A percentile compares a stretch with the other conserved stretches of the same genome.
Evolutionary conservation across 2,113 vertebrate species (phyloP).

Genomic region (Mormoops blainvillei): DNA sequence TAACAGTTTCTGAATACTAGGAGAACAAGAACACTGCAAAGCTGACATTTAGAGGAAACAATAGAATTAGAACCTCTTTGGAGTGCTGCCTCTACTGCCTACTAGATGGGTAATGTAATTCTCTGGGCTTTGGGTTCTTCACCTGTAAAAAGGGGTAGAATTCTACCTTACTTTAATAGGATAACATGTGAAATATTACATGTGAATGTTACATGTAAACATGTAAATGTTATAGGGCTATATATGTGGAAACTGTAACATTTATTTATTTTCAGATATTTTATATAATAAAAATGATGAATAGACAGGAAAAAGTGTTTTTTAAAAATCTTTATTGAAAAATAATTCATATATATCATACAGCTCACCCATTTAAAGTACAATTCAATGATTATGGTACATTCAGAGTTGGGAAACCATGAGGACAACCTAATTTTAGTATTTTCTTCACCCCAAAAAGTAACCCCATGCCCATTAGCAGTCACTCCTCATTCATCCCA

Average conservation of each 20-base stretch:
- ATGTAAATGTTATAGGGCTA: neutral
- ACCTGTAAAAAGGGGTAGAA: neutral
- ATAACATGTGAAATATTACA: neutral
- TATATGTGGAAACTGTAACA: neutral
- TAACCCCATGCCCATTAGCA: neutral
- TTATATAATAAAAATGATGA: neutral
- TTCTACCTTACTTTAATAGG: neutral
- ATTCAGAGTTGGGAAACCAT: neutral
- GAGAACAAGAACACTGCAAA: neutral
- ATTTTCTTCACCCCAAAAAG: neutral
- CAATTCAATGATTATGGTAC: neutral
- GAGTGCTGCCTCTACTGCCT: fast-evolving
- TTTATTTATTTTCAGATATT: neutral
- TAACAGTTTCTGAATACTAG: neutral
- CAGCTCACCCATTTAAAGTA: neutral
- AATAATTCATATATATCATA: neutral
- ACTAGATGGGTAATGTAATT: neutral
- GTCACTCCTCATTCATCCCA: neutral
- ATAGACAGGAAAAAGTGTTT: neutral
- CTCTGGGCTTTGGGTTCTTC: neutral
- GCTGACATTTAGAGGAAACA: neutral
- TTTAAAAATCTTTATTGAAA: neutral
- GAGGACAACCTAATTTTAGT: constrained; percentile 8
- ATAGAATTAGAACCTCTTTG: no score
- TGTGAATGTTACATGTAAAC: neutral